These are phyloP conservation scores for Paratrypauchen microcephalus DNA, from an alignment of 2,797 vertebrate species.

Conservation along the genomic window DNA sequence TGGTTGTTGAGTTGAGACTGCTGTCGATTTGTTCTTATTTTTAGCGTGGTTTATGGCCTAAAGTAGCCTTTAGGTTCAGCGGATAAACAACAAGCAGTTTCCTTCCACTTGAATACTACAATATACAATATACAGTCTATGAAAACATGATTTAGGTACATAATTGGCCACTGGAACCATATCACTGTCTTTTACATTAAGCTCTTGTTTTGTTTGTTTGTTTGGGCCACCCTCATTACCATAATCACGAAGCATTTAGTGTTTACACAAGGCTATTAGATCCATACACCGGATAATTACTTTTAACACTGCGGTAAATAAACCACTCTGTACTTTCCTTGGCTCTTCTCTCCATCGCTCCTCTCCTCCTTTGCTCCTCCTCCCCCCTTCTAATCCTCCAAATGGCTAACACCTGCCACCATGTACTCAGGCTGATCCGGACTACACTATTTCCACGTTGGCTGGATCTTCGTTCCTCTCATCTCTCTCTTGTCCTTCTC, in stretches of 20 bases:
- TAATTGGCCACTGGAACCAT: too few species aligned
- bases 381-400: slow-evolving; percentile 46
- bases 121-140: too few species aligned
- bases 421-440: slow-evolving; percentile 55
- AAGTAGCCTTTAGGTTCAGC: too few species aligned
- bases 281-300: slow-evolving; percentile 48
- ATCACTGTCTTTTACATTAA: too few species aligned
- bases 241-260: slow-evolving; percentile 40
- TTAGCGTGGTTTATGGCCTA: too few species aligned
- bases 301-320: slow-evolving; percentile 35
- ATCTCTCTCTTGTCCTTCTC: too few species aligned
- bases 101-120: too few species aligned
- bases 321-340: not conserved
- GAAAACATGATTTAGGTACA: too few species aligned
- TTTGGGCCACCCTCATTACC: slow-evolving; percentile 53
- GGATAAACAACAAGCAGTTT: too few species aligned
- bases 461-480: slow-evolving; percentile 4
- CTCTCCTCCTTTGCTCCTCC: slow-evolving; percentile 27
- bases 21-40: too few species aligned
- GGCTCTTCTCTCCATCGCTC: slow-evolving; percentile 24
- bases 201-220: not conserved
- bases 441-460: slow-evolving; percentile 43
- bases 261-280: slow-evolving; percentile 58
- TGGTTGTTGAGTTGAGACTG: too few species aligned
- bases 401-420: slow-evolving; percentile 62